Evolutionary conservation across 2,113 vertebrate species (phyloP).

Genomic region (Sapayoa aenigma): DNA sequence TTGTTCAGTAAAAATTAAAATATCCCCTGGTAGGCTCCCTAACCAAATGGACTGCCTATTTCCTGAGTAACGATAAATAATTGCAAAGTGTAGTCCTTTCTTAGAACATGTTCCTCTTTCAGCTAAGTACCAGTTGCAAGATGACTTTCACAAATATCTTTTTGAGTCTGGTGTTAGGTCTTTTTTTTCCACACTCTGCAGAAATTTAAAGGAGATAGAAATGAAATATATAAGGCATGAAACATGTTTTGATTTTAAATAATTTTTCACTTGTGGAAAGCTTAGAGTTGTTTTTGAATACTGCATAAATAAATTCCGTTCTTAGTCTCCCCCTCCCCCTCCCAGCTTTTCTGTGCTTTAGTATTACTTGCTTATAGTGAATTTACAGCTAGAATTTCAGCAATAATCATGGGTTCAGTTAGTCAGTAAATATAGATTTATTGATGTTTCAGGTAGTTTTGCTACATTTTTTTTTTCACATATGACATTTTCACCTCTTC

Average conservation of each 20-base stretch:
- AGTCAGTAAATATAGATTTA: background rate
- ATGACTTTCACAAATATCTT: background rate
- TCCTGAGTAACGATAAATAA: background rate
- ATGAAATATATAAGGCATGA: background rate
- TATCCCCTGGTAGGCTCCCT: background rate
- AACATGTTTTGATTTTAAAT: background rate
- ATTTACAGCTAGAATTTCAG: background rate
- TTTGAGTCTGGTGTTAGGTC: background rate
- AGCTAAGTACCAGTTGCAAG: background rate
- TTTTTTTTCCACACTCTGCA: background rate
- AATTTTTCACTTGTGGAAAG: background rate
- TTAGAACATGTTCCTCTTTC: background rate
- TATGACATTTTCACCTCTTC: background rate
- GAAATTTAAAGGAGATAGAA: background rate
- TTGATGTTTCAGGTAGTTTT: background rate
- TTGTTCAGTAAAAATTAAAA: background rate
- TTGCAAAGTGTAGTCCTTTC: background rate
- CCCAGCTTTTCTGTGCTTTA: background rate
- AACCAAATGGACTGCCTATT: background rate
- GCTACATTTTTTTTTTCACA: background rate
- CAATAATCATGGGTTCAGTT: background rate
- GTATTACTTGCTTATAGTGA: background rate
- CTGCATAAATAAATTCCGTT: background rate
- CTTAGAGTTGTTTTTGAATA: background rate
- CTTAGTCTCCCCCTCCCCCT: too few relatives aligned